phyloP scores from a whole-genome alignment of 2,888 invertebrate species.

The Campaea margaritaria region DNA sequence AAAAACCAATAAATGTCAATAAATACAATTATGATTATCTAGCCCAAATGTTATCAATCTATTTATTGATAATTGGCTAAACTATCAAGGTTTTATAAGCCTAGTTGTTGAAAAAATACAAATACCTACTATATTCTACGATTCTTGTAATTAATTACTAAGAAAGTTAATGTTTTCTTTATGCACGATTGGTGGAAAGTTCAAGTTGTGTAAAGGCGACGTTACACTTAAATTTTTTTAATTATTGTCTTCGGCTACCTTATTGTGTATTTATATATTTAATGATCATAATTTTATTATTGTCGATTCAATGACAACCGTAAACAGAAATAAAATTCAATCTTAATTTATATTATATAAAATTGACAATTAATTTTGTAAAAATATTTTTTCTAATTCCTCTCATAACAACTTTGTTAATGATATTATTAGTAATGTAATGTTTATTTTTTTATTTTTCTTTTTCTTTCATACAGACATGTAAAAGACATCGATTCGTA shows the following conservation, averaged over 20 bases:
- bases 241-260: too few relatives aligned
- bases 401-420: background rate
- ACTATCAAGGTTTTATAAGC: slow-evolving; percentile 56
- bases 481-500: slow-evolving; percentile 9
- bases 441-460: background rate
- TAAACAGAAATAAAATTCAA: too few relatives aligned
- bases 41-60: slow-evolving; percentile 52
- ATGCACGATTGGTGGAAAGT: background rate
- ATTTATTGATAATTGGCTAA: slow-evolving; percentile 52
- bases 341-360: background rate
- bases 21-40: slow-evolving; percentile 8
- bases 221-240: too few relatives aligned
- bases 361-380: slow-evolving; percentile 21
- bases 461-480: background rate
- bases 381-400: slow-evolving; percentile 8
- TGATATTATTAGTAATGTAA: too few relatives aligned
- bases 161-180: too few relatives aligned
- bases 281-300: too few relatives aligned
- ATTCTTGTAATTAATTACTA: too few relatives aligned
- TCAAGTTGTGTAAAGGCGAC: background rate
- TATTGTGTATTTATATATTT: background rate
- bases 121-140: slow-evolving; percentile 32
- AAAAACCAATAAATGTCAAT: background rate
- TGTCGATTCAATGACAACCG: background rate
- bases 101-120: slow-evolving; percentile 66